These are phyloP conservation scores for Periophthalmodon schlosseri DNA, from an alignment of 2,113 vertebrate genomes.

Conservation along the genomic window DNA sequence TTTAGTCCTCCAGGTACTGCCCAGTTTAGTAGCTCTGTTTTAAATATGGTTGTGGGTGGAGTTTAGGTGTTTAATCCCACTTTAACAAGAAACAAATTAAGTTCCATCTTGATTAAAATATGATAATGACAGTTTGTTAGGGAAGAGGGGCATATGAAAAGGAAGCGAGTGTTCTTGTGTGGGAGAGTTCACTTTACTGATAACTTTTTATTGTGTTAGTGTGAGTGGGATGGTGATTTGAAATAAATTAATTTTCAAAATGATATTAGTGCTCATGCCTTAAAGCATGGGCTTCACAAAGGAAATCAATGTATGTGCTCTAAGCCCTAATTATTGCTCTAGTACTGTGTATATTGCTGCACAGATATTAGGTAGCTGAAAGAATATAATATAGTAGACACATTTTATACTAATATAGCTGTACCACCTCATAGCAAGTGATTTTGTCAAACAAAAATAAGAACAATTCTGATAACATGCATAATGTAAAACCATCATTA, in stretches of 20 bases:
- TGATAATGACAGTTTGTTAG: neutral
- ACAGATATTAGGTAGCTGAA: too few species aligned
- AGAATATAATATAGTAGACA: too few species aligned
- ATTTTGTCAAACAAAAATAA: too few species aligned
- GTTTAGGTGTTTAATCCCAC: too few species aligned
- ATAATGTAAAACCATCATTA: too few species aligned
- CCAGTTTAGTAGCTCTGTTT: too few species aligned
- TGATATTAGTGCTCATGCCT: neutral
- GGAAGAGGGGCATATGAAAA: neutral
- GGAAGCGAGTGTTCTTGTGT: constrained; percentile 15
- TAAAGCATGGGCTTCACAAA: neutral
- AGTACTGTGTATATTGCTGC: too few species aligned
- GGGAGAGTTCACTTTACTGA: constrained; percentile 2
- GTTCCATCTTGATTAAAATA: neutral
- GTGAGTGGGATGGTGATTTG: neutral
- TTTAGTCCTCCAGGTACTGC: too few species aligned
- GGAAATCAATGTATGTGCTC: neutral
- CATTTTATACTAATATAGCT: too few species aligned
- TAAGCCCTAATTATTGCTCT: neutral
- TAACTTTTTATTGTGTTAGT: constrained; percentile 14
- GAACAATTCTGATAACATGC: too few species aligned
- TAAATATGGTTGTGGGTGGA: too few species aligned
- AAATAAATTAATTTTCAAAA: constrained; percentile 11
- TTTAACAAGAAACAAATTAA: neutral
- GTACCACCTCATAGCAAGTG: too few species aligned